Evolutionary conservation across 1,140 invertebrate genomes (phyloP), one percentile per base, ranked within the genome.

Genomic region (Geopemphigus sp.): DNA sequence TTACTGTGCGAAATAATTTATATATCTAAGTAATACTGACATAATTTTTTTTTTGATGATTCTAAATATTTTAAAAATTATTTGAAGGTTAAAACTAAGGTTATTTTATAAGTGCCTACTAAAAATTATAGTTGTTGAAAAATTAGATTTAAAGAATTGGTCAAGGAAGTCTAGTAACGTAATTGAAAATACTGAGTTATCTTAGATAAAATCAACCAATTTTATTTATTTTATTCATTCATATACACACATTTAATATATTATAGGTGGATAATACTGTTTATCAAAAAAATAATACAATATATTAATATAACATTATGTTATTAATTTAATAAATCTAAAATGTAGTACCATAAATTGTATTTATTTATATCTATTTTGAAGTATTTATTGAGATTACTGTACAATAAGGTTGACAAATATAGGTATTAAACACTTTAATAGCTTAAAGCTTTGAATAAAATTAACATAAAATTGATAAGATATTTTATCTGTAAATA

Each of bases 1-100:
- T 39, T 8, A 8, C 32, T 39, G 32, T 8, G n/a, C n/a, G n/a
- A n/a, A n/a, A n/a, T n/a, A n/a, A n/a, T n/a, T n/a, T n/a, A n/a
- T n/a, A n/a, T n/a, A n/a, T n/a, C n/a, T n/a, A n/a, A n/a, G n/a
- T n/a, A 39, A 4, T 39, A 39, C 8, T 39, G 8, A 39, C 8
- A 39, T 39, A 39, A 39, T 39, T 39, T 39, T 39, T 39, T 39
- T 39, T 39, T 8, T 39, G 32, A 39, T 39, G 8, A 39, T 39
- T 39, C 32, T 39, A 39, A 45, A 14, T 50, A 47, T 24, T 24
- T 47, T n/a, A 68, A 24, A 6, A 6, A 68, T 50, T 68, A 68
- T 68, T 50, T 68, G 64, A 68, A 68, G 64, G 64, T 22, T 68
- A 22, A 68, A 15, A n/a, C 39, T 66, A 4, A 68, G 39, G 64